Base-by-base conservation (phyloP, 1,140 invertebrate genomes). In the Prorops nasuta region DNA sequence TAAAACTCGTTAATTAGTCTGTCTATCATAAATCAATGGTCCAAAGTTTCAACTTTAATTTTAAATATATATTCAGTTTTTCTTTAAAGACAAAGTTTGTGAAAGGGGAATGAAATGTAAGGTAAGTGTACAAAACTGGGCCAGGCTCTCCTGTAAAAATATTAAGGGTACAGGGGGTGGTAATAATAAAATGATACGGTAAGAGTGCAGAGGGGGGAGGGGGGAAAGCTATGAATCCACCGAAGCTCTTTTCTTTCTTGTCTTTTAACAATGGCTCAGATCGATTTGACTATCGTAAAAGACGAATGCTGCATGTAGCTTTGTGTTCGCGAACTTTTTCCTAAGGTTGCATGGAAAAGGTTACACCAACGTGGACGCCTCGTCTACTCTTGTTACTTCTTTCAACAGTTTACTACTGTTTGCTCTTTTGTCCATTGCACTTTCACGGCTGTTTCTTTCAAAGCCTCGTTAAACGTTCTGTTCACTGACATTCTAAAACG, bases 251-350 rank as follows among this genome's bases (percentile, higher is more conserved):
- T 7, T 1, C 3, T 22, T 15, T 35, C 36, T 44, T 8, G 31
- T 49, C 35, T 50, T 45, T 35, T 44, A 44, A 52, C 40, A 24
- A 51, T 58, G 32, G 24, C 41, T 21, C 32, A 19, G 19, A 58
- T 58, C 56, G 54, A 58, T 58, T 52, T 56, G 39, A 53, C 56
- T 53, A 58, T 49, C 54, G 39, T 42, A 49, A 48, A 28, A 58
- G 49, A 58, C 41, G 53, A 57, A 57, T 56, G 44, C 48, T 41
- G 40, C 54, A n/a, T n/a, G 37, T 36, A 41, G 44, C 49, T 39
- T 58, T 52, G n/a, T n/a, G 40, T 47, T 47, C 40, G 17, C 40
- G 39, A 58, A 58, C 56, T 58, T 58, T 58, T 56, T 56, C 43
- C 56, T 21, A 31, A 21, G 12, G 32, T 18, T 39, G 54, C 56